Evolutionary conservation across 1,140 invertebrate genomes (phyloP), one percentile per base, ranked within the genome.

Genomic region (Luehdorfia chinensis): DNA sequence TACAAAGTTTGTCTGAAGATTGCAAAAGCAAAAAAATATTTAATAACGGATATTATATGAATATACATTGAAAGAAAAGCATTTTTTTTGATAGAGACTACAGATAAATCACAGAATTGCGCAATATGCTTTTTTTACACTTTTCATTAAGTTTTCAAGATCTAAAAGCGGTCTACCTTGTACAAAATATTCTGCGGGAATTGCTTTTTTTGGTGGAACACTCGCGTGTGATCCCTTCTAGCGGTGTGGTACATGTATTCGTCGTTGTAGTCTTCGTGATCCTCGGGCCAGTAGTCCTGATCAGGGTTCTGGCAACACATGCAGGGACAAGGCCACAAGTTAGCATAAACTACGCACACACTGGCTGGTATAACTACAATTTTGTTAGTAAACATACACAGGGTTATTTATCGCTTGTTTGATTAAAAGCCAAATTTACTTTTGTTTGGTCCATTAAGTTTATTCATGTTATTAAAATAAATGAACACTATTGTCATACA

Each of bases 241-340:
- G 72, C 81, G 4, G 81, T 83, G 75, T 85, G 78, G 75, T 83
- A 85, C 78, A 81, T 79, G 55, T 85, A 83, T 47, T 85, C 81
- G 43, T 85, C 80, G 64, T 62, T 83, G 75, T 85, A 81, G 75
- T 84, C 80, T 71, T 84, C 80, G 15, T 62, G 63, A 33, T 85
- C 81, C 58, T 83, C 78, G 21, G 63, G 74, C 77, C 77, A 85
- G 59, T 71, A 75, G 47, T 83, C 69, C 58, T 67, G 64, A 23
- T 80, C 78, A 36, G 53, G 59, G 64, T 65, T 78, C 80, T 83
- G 73, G 59, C 73, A 46, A 60, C 47, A 71, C 66, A 77, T 72
- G 75, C 69, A 48, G 50, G 59, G 50, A 37, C 36, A 54, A 55
- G 27, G 31, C 32, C 44, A 71, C 55, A 51, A 55, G 51, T 68